These are phyloP conservation scores for Platorchestia sp. DNA, from an alignment of 1,140 invertebrate species.

Conservation along the genomic window DNA sequence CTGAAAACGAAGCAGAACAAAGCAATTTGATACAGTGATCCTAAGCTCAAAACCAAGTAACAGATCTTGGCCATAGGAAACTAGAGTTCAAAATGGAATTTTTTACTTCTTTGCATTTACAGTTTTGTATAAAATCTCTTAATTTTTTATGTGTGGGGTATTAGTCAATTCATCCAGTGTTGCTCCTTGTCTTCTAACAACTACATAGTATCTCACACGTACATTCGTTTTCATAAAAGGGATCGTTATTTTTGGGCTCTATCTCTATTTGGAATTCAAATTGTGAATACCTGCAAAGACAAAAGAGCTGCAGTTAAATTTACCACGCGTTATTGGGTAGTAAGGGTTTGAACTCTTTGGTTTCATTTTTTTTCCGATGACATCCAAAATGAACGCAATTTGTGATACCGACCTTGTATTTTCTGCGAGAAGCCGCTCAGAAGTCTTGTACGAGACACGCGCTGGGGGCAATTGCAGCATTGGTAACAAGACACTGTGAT, in stretches of 20 bases:
- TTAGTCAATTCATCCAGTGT: too few species aligned
- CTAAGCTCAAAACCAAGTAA: too few species aligned
- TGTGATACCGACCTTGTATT: not conserved
- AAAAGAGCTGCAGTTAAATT: not conserved
- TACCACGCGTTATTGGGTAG: too few species aligned
- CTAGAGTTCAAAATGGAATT: too few species aligned
- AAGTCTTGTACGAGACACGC: not conserved
- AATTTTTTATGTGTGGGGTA: too few species aligned
- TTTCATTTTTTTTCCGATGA: not conserved
- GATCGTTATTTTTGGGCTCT: not conserved
- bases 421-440: not conserved
- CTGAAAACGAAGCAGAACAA: too few species aligned
- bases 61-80: too few species aligned
- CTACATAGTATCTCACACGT: too few species aligned
- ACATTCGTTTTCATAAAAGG: not conserved
- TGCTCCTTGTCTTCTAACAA: not conserved
- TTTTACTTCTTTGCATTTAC: too few species aligned
- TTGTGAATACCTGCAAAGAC: not conserved
- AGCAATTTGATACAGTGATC: too few species aligned
- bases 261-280: not conserved
- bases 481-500: slow-evolving; percentile 24
- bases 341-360: too few species aligned
- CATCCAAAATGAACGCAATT: not conserved
- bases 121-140: too few species aligned
- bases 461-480: not conserved